A percentile compares a stretch with the other conserved stretches of the same genome.
Conservation (phyloP, 2,113 vertebrate species). For the Melanerpes formicivorus region DNA sequence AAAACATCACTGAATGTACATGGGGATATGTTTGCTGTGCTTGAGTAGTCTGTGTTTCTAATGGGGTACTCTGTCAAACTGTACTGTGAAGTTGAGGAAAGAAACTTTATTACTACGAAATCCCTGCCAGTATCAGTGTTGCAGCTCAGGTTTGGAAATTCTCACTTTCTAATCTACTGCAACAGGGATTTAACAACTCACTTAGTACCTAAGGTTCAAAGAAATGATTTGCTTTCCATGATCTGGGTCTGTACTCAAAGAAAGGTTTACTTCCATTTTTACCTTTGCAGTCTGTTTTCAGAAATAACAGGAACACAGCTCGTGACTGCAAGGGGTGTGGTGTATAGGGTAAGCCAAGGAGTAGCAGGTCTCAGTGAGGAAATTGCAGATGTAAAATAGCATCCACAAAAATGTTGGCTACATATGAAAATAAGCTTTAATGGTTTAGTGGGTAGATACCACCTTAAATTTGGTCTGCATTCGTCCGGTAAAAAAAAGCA, state of each 20-base stretch:
- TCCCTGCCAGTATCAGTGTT: not conserved
- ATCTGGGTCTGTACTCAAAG: not conserved
- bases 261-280: not conserved
- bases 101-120: not conserved
- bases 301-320: not conserved
- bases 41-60: not conserved
- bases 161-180: not conserved
- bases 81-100: not conserved
- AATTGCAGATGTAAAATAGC: not conserved
- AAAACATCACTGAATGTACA: not conserved
- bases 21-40: fast-evolving
- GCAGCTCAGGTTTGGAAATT: not conserved
- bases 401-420: not conserved
- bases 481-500: not conserved
- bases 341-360: not conserved
- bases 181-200: not conserved
- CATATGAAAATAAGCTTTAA: not conserved
- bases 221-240: not conserved
- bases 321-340: not conserved
- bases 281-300: not conserved
- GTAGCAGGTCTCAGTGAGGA: not conserved
- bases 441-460: not conserved
- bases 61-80: not conserved
- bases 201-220: not conserved
- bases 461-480: not conserved